Evolutionary conservation across 2,113 vertebrate genomes (phyloP), one percentile per base, ranked within the genome.

Genomic region (Ancistrus triradiatus): DNA sequence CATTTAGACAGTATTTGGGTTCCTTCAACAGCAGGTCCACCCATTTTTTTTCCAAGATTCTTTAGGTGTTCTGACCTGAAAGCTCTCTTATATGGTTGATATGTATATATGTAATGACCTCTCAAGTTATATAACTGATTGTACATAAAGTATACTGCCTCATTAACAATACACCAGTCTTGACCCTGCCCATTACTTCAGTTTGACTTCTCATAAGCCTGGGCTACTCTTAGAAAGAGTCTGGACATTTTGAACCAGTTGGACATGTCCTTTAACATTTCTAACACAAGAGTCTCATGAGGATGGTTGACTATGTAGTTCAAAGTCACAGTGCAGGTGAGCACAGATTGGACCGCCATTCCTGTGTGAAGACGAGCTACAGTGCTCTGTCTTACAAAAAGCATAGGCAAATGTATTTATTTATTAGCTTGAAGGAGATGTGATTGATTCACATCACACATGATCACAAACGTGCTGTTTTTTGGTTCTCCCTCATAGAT

Each of bases 1-100:
- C 78, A 73, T 59, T 55, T 77, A 31, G 62, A 64, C 77, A 73
- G 40, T 65, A 75, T 84, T 74, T 62, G 31, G 70, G 63, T 68
- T 79, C 66, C n/a, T 69, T 64, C 44, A 65, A 52, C 38, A 28
- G 59, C 47, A 65, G 31, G 43, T 65, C 55, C 38, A 47, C 2
- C 18, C 31, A 44, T 35, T 25, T 59, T 35, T 25, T 59, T 24
- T 19, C 35, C 51, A 50, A 44, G 19, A 42, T 52, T 57, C 31
- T 48, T 38, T 21, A 28, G 24, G 11, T 55, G 28, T 35, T 60
- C 25, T 60, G 25, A 19, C 31, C 8, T 48, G 40, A 21, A 18
- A 40, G 31, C 15, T 49, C 11, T 9, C 15, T 25, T 18, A 38
- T 1, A 21, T 19, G 13, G 25, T 22, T 3, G 22, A 53, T 43